Percentiles rank a stretch among this genome's conserved stretches.
Conservation (phyloP, 2,797 vertebrate genomes). For the Buphagus erythrorhynchus region DNA sequence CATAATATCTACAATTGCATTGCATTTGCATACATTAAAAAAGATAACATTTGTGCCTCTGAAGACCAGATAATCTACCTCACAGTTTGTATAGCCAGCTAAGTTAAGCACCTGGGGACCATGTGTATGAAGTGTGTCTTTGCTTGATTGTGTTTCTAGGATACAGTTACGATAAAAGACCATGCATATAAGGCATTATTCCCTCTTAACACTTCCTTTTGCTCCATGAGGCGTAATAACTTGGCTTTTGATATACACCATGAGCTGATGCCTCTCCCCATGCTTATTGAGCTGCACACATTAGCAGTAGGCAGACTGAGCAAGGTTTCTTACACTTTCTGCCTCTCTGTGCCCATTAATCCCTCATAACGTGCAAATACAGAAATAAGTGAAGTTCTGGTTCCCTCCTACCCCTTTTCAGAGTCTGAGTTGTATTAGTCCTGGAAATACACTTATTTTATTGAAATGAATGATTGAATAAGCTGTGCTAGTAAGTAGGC, state of each 20-base stretch:
- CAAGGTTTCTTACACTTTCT: neutral
- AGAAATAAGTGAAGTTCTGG: neutral
- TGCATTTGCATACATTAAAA: slow-evolving; percentile 31
- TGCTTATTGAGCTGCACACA: neutral
- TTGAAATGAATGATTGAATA: neutral
- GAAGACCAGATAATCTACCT: neutral
- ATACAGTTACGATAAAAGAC: neutral
- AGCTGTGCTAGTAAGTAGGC: neutral
- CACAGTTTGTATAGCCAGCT: neutral
- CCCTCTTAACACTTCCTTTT: neutral
- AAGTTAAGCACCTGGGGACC: neutral
- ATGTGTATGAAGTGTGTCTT: neutral
- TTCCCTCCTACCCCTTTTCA: neutral
- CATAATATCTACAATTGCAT: slow-evolving; percentile 7
- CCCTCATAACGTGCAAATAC: neutral
- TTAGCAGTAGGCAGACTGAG: neutral
- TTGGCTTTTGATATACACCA: neutral
- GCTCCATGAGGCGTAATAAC: neutral
- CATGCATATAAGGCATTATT: neutral
- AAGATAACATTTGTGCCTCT: slow-evolving; percentile 12
- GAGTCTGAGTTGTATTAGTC: neutral
- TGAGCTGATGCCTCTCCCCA: neutral
- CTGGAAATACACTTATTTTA: neutral
- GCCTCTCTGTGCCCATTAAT: neutral
- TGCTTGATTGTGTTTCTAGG: slow-evolving; percentile 12